These are phyloP conservation scores for Akabosia matsudoensis DNA, from an alignment of 1,140 invertebrate species.

Conservation along the genomic window DNA sequence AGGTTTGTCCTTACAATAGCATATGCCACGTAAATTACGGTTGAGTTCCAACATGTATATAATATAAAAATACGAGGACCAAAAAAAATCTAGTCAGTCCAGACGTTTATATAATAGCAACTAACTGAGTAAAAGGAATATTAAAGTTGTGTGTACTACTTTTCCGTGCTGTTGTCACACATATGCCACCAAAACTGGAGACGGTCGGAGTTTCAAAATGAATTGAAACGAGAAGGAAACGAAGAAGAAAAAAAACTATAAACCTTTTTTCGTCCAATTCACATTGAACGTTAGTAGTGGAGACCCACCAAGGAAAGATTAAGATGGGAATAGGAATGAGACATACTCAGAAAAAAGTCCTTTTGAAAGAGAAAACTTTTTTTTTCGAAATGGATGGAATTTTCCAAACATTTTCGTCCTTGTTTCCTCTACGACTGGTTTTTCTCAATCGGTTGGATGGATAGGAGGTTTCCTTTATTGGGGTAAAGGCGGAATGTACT, in stretches of 20 bases:
- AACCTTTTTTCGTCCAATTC: not conserved
- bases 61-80: not conserved
- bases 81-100: not conserved
- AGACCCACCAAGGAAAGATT: not conserved
- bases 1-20: too few species aligned
- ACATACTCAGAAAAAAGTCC: not conserved
- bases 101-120: not conserved
- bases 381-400: not conserved
- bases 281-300: not conserved
- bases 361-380: not conserved
- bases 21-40: too few species aligned
- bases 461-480: not conserved
- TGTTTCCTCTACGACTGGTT: not conserved
- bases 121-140: not conserved
- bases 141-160: not conserved
- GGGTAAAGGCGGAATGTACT: not conserved
- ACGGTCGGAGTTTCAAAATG: not conserved
- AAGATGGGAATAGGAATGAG: too few species aligned
- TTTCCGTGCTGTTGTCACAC: not conserved
- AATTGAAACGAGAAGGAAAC: slow-evolving; percentile 6
- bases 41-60: too few species aligned
- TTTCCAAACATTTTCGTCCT: not conserved
- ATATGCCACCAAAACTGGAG: slow-evolving; percentile 5
- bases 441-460: not conserved
- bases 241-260: not conserved